Percentiles rank a stretch among this genome's conserved stretches.
Evolutionary conservation across 2,888 invertebrate genomes (phyloP).

Genomic region (Ferdinandea cuprea): DNA sequence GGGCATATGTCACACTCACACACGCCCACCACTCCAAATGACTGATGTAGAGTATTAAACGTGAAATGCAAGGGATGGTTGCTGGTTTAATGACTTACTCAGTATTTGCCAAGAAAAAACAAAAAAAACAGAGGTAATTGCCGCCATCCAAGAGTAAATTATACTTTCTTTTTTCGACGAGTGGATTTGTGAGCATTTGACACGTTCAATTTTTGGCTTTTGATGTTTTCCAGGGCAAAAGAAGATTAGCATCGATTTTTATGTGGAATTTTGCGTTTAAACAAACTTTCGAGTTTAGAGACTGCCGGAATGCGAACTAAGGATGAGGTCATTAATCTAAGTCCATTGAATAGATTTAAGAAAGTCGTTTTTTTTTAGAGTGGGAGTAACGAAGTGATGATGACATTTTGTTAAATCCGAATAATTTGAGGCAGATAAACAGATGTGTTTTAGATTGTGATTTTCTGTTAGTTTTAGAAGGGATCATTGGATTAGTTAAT

Average conservation of each 20-base stretch:
- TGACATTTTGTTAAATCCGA: not conserved
- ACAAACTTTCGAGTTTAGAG: not conserved
- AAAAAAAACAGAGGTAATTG: constrained; percentile 39
- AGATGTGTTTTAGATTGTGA: not conserved
- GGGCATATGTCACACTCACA: constrained; percentile 34
- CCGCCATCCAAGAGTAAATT: constrained; percentile 15
- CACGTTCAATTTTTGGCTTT: constrained; percentile 57
- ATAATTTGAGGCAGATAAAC: not conserved
- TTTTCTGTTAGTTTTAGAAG: not conserved
- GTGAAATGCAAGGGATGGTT: constrained; percentile 8
- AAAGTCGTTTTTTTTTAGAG: not conserved
- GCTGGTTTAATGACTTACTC: constrained; percentile 61
- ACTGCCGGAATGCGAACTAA: no score
- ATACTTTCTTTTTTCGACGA: not conserved
- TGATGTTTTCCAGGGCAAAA: constrained; percentile 43
- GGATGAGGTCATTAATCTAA: constrained; percentile 35
- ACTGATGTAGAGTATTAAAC: constrained; percentile 2
- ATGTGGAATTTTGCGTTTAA: not conserved
- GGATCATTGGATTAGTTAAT: no score
- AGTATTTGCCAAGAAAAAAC: constrained; percentile 57
- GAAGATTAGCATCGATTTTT: constrained; percentile 10
- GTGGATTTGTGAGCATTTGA: constrained; percentile 44
- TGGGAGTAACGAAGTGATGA: constrained; percentile 10
- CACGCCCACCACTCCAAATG: not conserved
- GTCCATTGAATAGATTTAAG: constrained; percentile 29